A percentile compares a stretch with the other conserved stretches of the same genome.
phyloP scores from a whole-genome alignment of 2,113 vertebrate species.

The human (Homo sapiens) region DNA sequence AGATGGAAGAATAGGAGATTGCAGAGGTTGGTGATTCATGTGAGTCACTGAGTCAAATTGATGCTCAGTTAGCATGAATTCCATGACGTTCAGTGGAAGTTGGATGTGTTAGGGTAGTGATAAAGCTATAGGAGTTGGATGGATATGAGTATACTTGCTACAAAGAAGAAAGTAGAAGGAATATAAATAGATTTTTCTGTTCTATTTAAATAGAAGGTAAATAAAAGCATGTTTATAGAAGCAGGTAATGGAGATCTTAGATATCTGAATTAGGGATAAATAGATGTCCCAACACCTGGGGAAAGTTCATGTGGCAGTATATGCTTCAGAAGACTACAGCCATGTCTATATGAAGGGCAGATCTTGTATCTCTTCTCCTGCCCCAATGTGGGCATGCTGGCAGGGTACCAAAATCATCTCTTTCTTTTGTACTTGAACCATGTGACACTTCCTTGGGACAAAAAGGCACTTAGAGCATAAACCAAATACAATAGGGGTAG shows the following conservation, averaged over 20 bases:
- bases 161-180: background rate
- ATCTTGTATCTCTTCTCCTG: background rate
- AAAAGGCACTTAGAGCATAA: background rate
- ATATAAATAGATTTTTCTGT: background rate
- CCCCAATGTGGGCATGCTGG: background rate
- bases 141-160: background rate
- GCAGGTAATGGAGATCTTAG: background rate
- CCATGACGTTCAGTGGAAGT: background rate
- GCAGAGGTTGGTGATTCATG: background rate
- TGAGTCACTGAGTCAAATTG: background rate
- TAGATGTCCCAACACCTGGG: background rate
- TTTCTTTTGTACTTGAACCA: constrained; percentile 16
- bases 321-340: constrained; percentile 11
- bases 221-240: constrained; percentile 34
- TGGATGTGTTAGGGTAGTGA: background rate
- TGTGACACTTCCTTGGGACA: background rate
- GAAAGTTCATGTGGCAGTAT: background rate
- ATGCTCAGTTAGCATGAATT: background rate
- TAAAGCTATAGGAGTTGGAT: background rate
- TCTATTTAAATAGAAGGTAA: constrained; percentile 11
- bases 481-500: background rate
- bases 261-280: background rate
- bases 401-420: background rate
- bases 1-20: background rate
- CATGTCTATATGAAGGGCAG: background rate